Base-by-base conservation (phyloP, 2,113 vertebrate species). In the Merops nubicus region DNA sequence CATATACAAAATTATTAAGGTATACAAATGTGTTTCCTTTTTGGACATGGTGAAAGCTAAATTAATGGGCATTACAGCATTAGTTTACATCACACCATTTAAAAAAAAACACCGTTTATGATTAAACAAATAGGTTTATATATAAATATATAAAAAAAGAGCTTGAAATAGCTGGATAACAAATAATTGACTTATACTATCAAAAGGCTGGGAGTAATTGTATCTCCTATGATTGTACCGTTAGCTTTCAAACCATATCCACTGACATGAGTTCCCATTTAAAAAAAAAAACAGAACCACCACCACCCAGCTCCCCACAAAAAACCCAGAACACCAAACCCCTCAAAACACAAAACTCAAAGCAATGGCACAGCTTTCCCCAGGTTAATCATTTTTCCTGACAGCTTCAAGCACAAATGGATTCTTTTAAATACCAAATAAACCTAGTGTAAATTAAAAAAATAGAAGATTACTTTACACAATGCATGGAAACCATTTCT, bases 1-100 rank as follows among this genome's bases (percentile, higher is more conserved):
- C 97, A 97, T 95, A 98, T 98, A 98, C 95, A 98, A 98, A 98
- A 98, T 93, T 97, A 77, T 97, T 96, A 84, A 88, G 94, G 91
- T 95, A 98, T 98, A 98, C 98, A 98, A 97, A 97, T 62, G 91
- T 94, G 88, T 83, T 96, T 94, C 68, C 92, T 96, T 89, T 94
- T 77, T 72, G 81, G 85, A 97, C 96, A 97, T 68, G 93, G 88
- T 88, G 95, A 96, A 95, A 94, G 91, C 89, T 70, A 76, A 96
- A 97, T 97, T 91, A 97, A 89, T 53, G 92, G 90, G 81, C 87
- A 92, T 93, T 97, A 95, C 96, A 97, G 92, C 74, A 85, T 96
- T 91, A 85, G 91, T 97, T 95, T 95, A 93, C 76, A 96, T 86
- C 94, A 97, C 93, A 93, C 54, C 74, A 63, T 87, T 96, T 96